Percentiles rank a stretch among this genome's conserved stretches.
These are phyloP conservation scores for Helicolenus hilgendorfi DNA, from an alignment of 2,797 vertebrate species.

Conservation along the genomic window DNA sequence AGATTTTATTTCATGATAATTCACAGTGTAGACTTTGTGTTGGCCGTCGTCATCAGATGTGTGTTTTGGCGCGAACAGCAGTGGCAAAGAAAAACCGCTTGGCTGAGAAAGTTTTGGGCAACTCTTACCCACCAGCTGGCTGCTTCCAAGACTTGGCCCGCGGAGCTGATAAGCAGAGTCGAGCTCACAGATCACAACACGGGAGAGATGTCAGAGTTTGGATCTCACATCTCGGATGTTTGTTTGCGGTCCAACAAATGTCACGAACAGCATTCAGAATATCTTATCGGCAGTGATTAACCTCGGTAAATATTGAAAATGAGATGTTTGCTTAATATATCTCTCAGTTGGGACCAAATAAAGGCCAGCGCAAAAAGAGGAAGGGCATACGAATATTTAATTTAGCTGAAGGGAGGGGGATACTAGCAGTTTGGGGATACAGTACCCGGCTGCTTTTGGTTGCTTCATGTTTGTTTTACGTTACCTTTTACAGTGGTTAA, in stretches of 20 bases:
- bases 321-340: background rate
- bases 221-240: constrained; percentile 28
- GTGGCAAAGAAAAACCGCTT: constrained; percentile 46
- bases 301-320: constrained; percentile 32
- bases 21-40: constrained; percentile 6
- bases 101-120: constrained; percentile 64
- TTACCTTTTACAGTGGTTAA: background rate
- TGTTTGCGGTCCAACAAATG: constrained; percentile 22
- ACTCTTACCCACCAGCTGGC: constrained; percentile 70
- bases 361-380: background rate
- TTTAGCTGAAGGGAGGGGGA: background rate
- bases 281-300: constrained; percentile 46
- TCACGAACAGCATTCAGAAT: constrained; percentile 8
- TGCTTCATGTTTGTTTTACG: background rate
- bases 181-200: constrained; percentile 42
- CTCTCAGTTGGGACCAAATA: background rate
- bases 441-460: background rate
- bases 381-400: background rate
- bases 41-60: constrained; percentile 52
- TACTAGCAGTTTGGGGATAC: background rate
- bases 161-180: constrained; percentile 22
- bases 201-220: constrained; percentile 40
- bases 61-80: constrained; percentile 57
- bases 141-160: constrained; percentile 66
- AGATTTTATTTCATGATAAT: constrained; percentile 13